phyloP scores from a whole-genome alignment of 2,888 invertebrate genomes.

The Parasteatoda lunata region DNA sequence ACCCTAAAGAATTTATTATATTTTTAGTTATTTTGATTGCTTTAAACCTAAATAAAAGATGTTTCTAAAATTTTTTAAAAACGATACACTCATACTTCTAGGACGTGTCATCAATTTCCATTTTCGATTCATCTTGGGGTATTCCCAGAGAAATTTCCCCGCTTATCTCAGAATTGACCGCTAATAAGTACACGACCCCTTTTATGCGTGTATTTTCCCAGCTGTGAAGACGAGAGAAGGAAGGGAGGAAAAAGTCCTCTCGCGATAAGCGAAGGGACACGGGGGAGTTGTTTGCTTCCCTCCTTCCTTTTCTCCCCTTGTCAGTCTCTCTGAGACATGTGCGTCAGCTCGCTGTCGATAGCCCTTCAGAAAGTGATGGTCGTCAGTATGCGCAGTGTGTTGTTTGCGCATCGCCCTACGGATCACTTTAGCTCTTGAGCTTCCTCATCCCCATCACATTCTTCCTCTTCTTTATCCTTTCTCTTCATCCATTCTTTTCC shows the following conservation, averaged over 20 bases:
- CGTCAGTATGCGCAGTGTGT: constrained; percentile 48
- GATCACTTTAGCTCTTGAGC: constrained; percentile 55
- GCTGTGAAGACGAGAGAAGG: constrained; percentile 31
- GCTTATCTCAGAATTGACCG: not conserved
- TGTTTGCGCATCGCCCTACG: constrained; percentile 52
- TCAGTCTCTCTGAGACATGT: constrained; percentile 63
- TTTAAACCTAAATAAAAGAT: too few relatives aligned
- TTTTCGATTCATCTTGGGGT: too few relatives aligned
- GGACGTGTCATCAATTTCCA: too few relatives aligned
- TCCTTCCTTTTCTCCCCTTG: constrained; percentile 23
- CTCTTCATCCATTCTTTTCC: constrained; percentile 7
- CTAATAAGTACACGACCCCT: constrained; percentile 29
- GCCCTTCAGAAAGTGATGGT: constrained; percentile 56
- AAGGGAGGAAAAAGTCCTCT: constrained; percentile 18
- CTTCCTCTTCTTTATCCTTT: constrained; percentile 13
- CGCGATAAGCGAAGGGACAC: not conserved
- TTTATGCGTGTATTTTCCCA: constrained; percentile 50
- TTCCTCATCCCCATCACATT: constrained; percentile 8
- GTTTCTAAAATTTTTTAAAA: too few relatives aligned
- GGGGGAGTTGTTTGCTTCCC: constrained; percentile 2
- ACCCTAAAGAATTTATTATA: too few relatives aligned
- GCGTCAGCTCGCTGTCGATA: constrained; percentile 66
- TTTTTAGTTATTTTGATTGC: too few relatives aligned
- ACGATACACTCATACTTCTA: too few relatives aligned
- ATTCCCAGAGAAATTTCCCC: too few relatives aligned